These are phyloP conservation scores for Cnemophilus loriae DNA, from an alignment of 2,113 vertebrate genomes.

Conservation along the genomic window DNA sequence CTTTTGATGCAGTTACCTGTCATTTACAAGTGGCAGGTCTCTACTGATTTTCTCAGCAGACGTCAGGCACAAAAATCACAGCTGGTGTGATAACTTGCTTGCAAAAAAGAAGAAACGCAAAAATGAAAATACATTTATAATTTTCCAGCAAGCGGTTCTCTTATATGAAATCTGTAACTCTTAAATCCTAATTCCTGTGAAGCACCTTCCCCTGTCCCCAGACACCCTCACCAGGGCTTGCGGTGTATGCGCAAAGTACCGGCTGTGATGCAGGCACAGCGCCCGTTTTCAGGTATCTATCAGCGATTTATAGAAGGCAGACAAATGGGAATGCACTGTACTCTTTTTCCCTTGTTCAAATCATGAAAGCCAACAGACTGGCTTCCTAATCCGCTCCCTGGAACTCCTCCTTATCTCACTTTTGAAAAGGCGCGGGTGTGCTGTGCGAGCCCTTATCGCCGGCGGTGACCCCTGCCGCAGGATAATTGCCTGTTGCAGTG, in stretches of 20 bases:
- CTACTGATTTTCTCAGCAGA: background rate
- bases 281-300: fast-evolving
- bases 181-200: background rate
- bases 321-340: background rate
- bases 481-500: background rate
- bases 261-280: fast-evolving
- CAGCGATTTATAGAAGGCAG: fast-evolving
- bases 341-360: background rate
- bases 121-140: background rate
- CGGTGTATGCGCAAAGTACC: fast-evolving
- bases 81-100: background rate
- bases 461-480: background rate
- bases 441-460: background rate
- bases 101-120: background rate
- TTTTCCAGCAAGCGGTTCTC: background rate
- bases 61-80: background rate
- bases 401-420: background rate
- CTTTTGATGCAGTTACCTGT: background rate
- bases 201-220: background rate
- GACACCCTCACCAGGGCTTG: fast-evolving
- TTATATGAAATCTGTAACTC: background rate
- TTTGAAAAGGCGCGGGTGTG: fast-evolving
- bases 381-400: background rate
- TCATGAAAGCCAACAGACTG: background rate
- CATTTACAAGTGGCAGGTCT: background rate